Conservation (phyloP, 2,797 vertebrate species). For the Clarias fuscus region DNA sequence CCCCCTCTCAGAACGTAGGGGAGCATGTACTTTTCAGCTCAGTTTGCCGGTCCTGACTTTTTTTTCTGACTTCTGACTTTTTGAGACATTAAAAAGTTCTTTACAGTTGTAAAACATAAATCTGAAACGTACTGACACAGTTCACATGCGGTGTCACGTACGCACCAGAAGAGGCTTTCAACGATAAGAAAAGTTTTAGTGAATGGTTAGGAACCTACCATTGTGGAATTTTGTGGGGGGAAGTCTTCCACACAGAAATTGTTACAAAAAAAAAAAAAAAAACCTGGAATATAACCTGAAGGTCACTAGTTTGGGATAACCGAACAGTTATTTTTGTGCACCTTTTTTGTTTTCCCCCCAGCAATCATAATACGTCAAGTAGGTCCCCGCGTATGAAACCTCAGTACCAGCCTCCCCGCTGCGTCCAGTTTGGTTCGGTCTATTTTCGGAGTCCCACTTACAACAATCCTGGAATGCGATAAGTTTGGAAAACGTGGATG, state of each 20-base stretch:
- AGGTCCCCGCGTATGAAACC: neutral
- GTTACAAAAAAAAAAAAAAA: conserved; percentile 5
- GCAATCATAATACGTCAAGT: neutral
- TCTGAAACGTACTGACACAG: neutral
- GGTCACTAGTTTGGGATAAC: neutral
- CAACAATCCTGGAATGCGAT: conserved; percentile 45
- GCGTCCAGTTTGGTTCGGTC: conserved; percentile 34
- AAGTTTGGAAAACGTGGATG: conserved; percentile 49
- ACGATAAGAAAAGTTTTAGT: conserved; percentile 19
- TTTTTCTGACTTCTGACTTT: neutral
- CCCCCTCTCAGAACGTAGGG: neutral
- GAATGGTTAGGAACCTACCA: conserved; percentile 15
- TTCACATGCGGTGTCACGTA: neutral
- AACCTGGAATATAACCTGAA: neutral
- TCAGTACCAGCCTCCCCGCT: neutral
- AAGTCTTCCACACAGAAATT: neutral
- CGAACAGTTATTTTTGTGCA: neutral
- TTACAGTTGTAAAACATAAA: neutral
- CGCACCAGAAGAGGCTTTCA: neutral
- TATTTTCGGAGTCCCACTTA: conserved; percentile 38
- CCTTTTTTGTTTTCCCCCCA: neutral
- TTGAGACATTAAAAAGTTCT: neutral
- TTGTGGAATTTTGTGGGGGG: neutral
- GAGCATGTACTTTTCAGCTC: neutral
- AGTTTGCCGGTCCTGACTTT: neutral